Evolutionary conservation across 2,113 vertebrate species (phyloP).

Genomic region (Pelodiscus sinensis): DNA sequence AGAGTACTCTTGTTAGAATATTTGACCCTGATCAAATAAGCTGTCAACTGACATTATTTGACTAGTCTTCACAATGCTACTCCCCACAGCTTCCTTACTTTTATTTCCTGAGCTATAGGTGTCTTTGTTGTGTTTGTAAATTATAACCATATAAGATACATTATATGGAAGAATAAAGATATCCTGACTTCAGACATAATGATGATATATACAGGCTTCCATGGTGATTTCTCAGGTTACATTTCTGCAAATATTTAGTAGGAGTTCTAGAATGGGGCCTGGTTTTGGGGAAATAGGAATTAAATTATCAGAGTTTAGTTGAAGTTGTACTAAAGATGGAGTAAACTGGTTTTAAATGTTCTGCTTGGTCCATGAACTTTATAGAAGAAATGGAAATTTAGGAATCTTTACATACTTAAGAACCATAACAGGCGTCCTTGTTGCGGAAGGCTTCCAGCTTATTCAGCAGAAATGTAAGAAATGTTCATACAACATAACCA

Average conservation of each 20-base stretch:
- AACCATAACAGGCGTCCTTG: not conserved
- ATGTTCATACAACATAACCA: no score
- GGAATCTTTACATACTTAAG: not conserved
- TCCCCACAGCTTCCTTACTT: not conserved
- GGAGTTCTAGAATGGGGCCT: not conserved
- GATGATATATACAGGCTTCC: not conserved
- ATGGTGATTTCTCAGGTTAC: not conserved
- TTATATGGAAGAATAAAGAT: not conserved
- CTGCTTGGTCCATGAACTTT: not conserved
- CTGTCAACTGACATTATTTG: no score
- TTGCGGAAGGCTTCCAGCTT: not conserved
- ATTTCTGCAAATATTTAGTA: not conserved
- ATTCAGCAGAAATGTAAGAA: no score
- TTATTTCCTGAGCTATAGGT: not conserved
- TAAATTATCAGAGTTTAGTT: not conserved
- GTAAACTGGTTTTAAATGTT: not conserved
- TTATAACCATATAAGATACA: not conserved
- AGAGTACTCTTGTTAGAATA: no score
- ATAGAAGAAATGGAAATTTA: not conserved
- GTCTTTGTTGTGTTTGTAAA: not conserved
- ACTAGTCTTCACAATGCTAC: not conserved
- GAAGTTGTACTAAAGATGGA: not conserved
- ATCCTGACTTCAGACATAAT: not conserved
- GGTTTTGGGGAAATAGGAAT: not conserved
- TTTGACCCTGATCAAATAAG: no score